These are phyloP conservation scores for Orientallactaga bullata DNA, from an alignment of 2,113 vertebrate genomes.

Conservation along the genomic window DNA sequence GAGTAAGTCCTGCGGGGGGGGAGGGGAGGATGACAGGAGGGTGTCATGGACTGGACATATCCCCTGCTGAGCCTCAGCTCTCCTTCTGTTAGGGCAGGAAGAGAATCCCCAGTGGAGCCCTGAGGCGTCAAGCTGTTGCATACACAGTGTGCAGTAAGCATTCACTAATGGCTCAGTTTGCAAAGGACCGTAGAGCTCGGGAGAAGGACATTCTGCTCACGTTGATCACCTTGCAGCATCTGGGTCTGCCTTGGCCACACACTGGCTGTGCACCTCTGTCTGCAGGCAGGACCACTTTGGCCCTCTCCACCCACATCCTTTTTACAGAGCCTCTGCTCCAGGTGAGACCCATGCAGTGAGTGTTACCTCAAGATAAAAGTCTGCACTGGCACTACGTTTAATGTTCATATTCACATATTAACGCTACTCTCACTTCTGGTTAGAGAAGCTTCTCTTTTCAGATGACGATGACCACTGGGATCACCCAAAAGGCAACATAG, in stretches of 20 bases:
- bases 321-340: too few species aligned
- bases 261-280: neutral
- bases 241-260: neutral
- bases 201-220: neutral
- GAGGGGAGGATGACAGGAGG: too few species aligned
- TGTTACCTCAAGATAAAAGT: too few species aligned
- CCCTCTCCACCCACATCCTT: neutral
- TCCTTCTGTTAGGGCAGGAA: neutral
- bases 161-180: neutral
- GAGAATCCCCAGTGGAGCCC: neutral
- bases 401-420: too few species aligned
- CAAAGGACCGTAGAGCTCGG: neutral
- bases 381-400: too few species aligned
- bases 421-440: too few species aligned
- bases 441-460: too few species aligned
- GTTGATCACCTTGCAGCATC: neutral
- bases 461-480: too few species aligned
- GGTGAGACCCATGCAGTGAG: too few species aligned
- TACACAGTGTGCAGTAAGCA: neutral
- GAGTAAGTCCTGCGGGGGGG: neutral
- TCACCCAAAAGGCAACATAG: too few species aligned
- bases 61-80: neutral
- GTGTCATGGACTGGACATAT: neutral
- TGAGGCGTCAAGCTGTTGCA: fast-evolving
- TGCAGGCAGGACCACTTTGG: too few species aligned